phyloP scores from a whole-genome alignment of 2,888 invertebrate species.

The Ormia ochracea region DNA sequence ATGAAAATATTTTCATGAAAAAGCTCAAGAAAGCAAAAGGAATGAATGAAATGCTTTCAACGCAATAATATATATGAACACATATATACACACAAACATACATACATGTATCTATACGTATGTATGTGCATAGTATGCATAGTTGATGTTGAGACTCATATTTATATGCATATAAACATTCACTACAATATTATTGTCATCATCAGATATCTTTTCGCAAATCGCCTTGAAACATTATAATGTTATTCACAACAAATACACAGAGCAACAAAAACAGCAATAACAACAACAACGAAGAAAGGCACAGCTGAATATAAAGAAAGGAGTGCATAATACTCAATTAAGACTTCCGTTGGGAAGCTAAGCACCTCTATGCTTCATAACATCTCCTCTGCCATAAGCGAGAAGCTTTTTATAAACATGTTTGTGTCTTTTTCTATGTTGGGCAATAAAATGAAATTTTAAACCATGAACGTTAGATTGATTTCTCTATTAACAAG shows the following conservation, averaged over 20 bases:
- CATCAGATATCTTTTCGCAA: neutral
- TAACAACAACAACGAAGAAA: neutral
- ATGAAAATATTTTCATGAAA: constrained; percentile 13
- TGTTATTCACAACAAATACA: neutral
- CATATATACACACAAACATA: constrained; percentile 1
- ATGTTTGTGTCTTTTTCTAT: neutral
- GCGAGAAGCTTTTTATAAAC: constrained; percentile 21
- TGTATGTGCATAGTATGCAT: neutral
- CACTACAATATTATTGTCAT: constrained; percentile 9
- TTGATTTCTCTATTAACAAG: constrained; percentile 52
- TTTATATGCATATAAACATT: constrained; percentile 26
- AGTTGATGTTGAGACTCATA: constrained; percentile 3
- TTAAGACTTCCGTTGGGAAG: constrained; percentile 63
- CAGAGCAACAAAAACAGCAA: too few relatives aligned
- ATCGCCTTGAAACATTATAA: constrained; percentile 3
- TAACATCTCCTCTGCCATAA: constrained; percentile 3
- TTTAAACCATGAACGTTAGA: constrained; percentile 33
- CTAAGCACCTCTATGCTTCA: constrained; percentile 57
- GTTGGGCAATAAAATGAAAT: neutral
- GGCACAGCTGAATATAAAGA: constrained; percentile 15
- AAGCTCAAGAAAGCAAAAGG: neutral
- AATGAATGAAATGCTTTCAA: constrained; percentile 39
- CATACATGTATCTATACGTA: neutral
- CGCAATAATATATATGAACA: too few relatives aligned
- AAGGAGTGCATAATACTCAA: constrained; percentile 58